Percentiles rank a stretch among this genome's conserved stretches.
Conservation (phyloP, 2,888 invertebrate genomes). For the Synanthedon tipuliformis region DNA sequence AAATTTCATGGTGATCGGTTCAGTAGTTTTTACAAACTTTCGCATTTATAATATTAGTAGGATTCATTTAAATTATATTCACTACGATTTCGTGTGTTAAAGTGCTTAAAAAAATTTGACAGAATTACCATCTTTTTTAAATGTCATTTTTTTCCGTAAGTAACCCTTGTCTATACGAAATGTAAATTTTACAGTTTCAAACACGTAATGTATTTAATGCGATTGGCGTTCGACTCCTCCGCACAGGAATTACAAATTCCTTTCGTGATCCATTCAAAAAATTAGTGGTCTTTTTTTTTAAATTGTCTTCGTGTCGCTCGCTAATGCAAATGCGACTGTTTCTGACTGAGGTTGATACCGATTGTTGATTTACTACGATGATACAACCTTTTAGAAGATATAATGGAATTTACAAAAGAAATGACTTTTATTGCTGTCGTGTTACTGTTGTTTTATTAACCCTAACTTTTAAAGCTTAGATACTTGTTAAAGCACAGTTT, state of each 20-base stretch:
- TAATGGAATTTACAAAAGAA: not conserved
- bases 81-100: conserved; percentile 32
- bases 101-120: conserved; percentile 36
- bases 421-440: not conserved
- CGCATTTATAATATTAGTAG: too few relatives aligned
- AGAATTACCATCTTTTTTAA: conserved; percentile 28
- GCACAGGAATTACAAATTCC: conserved; percentile 19
- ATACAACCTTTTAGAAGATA: not conserved
- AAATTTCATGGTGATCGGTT: too few relatives aligned
- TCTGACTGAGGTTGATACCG: conserved; percentile 17
- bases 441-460: too few relatives aligned
- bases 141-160: conserved; percentile 28
- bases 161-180: conserved; percentile 33
- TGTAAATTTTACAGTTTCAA: conserved; percentile 67
- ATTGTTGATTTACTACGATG: conserved; percentile 30
- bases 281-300: conserved; percentile 29
- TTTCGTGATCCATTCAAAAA: conserved; percentile 52
- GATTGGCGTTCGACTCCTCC: conserved; percentile 26
- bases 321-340: conserved; percentile 29
- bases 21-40: too few relatives aligned
- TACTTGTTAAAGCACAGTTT: too few relatives aligned
- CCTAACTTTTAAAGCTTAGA: too few relatives aligned
- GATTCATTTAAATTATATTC: conserved; percentile 44
- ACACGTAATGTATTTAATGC: conserved; percentile 62
- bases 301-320: conserved; percentile 12